Evolutionary conservation across 1,140 invertebrate genomes (phyloP).

Genomic region (Notospermus geniculatus): DNA sequence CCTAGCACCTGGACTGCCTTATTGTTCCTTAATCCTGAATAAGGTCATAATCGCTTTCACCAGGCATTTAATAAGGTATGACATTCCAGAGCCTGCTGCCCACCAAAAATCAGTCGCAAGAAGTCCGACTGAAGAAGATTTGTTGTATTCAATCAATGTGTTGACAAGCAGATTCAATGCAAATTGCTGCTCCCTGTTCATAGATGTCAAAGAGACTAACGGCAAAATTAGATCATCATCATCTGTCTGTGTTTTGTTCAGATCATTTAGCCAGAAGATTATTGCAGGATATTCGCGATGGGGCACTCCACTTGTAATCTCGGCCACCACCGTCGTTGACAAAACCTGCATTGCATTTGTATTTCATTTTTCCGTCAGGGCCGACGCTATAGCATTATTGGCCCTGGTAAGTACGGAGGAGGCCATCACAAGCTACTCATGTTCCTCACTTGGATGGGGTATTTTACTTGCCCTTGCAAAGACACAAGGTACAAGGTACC

Average conservation of each 20-base stretch:
- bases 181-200: conserved; percentile 5
- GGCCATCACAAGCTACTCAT: too few relatives aligned
- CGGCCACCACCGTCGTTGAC: neutral
- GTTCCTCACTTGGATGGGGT: too few relatives aligned
- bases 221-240: neutral
- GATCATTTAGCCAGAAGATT: neutral
- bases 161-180: neutral
- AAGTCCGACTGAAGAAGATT: neutral
- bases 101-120: conserved; percentile 14
- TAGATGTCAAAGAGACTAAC: neutral
- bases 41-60: conserved; percentile 14
- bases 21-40: conserved; percentile 22
- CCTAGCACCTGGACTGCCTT: conserved; percentile 13
- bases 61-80: conserved; percentile 21
- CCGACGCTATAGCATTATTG: too few relatives aligned
- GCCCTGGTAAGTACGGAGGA: too few relatives aligned
- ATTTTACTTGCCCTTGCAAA: too few relatives aligned
- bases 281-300: neutral
- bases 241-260: neutral
- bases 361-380: too few relatives aligned
- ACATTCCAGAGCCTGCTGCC: conserved; percentile 21
- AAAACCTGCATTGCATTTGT: too few relatives aligned
- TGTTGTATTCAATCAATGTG: conserved; percentile 2
- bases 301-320: neutral
- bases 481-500: too few relatives aligned